Evolutionary conservation across 2,888 invertebrate species (phyloP), one percentile per base, ranked within the genome.

Genomic region (Slavum lentiscoides): DNA sequence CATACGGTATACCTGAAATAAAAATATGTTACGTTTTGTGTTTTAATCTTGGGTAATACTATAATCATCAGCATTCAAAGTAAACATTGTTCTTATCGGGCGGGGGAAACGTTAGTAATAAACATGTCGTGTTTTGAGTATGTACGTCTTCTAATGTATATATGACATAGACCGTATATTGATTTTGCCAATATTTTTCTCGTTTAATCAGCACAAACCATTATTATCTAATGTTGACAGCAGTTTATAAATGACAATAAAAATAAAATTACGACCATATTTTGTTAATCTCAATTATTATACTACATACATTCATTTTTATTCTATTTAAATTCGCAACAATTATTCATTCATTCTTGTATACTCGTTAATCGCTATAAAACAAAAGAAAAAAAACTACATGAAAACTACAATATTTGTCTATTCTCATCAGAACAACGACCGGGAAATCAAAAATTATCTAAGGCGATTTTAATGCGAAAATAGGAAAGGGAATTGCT

Each of bases 1-100:
- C 94, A 86, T 92, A 94, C n/a, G 93, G 92, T 86, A 93, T 92
- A 81, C 90, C 91, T 91, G 84, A 58, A 74, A 74, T 61, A 61
- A 30, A 37, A 30, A 30, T n/a, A 70, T 70, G 30, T 13, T 39
- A 61, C 17, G 59, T 43, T 43, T 59, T 9, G n/a, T 70, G 5
- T 13, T 21, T 37, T 58, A 70, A 66, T 66, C 37, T 55, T 66
- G 15, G 2, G 55, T 39, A 55, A 61, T 30, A 30, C 59, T 21
- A 21, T 37, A 53, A 67, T 19, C 30, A 19, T 30, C 30, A 53
- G 4, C 30, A 64, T 62, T 73, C 9, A 49, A 49, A 49, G 73
- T 62, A 62, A 73, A 73, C 61, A 30, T 30, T 49, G 11, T 62
- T 73, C 30, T 61, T 62, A 49, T 62, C 73, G 30, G 30, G 4